These are phyloP conservation scores for Dascyllus trimaculatus DNA, from an alignment of 2,113 vertebrate species.

Conservation along the genomic window DNA sequence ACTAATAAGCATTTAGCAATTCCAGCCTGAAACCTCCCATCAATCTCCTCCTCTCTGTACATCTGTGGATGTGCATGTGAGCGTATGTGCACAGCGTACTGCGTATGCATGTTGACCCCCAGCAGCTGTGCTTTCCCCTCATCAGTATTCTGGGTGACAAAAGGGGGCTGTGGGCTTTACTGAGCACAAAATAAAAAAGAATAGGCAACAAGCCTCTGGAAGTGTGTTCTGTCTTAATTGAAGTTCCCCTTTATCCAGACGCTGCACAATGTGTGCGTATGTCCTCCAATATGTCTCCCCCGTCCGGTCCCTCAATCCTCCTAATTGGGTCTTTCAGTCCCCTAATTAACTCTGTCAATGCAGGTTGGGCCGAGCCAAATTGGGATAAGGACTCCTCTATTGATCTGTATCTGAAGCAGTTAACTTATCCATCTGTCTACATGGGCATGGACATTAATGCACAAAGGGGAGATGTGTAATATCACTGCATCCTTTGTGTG, in stretches of 20 bases:
- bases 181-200: conserved; percentile 70
- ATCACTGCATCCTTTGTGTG: not conserved
- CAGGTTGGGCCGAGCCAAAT: conserved; percentile 65
- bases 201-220: conserved; percentile 76
- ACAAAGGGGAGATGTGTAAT: conserved; percentile 33
- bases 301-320: conserved; percentile 69
- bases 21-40: conserved; percentile 41
- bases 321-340: conserved; percentile 86
- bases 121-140: conserved; percentile 81
- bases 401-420: conserved; percentile 74
- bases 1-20: conserved; percentile 58
- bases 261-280: conserved; percentile 81
- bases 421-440: conserved; percentile 78
- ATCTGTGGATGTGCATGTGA: conserved; percentile 56
- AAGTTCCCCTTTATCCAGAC: conserved; percentile 80
- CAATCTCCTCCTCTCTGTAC: conserved; percentile 39
- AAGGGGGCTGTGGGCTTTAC: conserved; percentile 54
- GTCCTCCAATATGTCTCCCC: conserved; percentile 82
- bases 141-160: conserved; percentile 77
- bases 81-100: conserved; percentile 32
- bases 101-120: conserved; percentile 55
- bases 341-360: conserved; percentile 84
- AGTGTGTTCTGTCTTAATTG: conserved; percentile 80
- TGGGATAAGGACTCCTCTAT: conserved; percentile 67
- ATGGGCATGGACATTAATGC: conserved; percentile 1